These are phyloP conservation scores for Botia kubotai DNA, from an alignment of 2,797 vertebrate genomes.

Conservation along the genomic window DNA sequence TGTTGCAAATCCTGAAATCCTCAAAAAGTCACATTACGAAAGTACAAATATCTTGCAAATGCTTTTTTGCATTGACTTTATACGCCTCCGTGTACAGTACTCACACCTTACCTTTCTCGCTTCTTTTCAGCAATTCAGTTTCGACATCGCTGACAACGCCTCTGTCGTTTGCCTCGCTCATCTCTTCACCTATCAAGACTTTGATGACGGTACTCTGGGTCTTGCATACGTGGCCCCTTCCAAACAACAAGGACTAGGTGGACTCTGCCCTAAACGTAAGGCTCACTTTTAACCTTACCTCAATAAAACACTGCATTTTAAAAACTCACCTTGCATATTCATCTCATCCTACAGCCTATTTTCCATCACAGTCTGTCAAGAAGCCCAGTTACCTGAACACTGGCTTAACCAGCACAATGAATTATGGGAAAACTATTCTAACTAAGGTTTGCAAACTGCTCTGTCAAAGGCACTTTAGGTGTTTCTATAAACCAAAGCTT, in stretches of 20 bases:
- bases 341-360: slow-evolving; percentile 82
- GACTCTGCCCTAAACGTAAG: slow-evolving; percentile 92
- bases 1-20: not conserved
- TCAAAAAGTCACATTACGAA: too few species aligned
- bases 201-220: slow-evolving; percentile 95
- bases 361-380: slow-evolving; percentile 78
- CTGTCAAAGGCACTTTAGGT: not conserved
- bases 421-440: slow-evolving; percentile 98
- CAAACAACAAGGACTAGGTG: slow-evolving; percentile 89
- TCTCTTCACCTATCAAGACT: slow-evolving; percentile 98
- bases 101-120: not conserved
- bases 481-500: not conserved
- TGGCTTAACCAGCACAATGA: slow-evolving; percentile 97
- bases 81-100: not conserved
- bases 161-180: slow-evolving; percentile 94
- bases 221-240: slow-evolving; percentile 95
- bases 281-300: not conserved
- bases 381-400: slow-evolving; percentile 95
- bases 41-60: not conserved
- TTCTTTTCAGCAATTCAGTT: slow-evolving; percentile 91
- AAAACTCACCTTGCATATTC: slow-evolving; percentile 3
- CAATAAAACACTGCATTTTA: not conserved
- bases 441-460: slow-evolving; percentile 84
- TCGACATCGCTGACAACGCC: slow-evolving; percentile 91
- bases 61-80: not conserved